Conservation (phyloP, 2,113 vertebrate species). For the Pachycephala philippinensis region DNA sequence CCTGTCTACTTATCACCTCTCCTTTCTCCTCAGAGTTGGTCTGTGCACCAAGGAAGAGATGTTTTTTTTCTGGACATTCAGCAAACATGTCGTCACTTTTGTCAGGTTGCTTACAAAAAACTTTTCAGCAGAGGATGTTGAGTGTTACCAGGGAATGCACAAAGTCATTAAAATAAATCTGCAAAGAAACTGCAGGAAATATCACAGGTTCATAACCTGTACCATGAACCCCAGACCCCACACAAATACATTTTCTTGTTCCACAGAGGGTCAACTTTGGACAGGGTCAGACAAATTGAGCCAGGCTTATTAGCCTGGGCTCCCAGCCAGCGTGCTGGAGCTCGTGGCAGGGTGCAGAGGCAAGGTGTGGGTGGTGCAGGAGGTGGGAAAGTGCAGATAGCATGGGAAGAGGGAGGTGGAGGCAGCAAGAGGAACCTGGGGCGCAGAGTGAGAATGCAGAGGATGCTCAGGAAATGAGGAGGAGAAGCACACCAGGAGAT, state of each 20-base stretch:
- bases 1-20: background rate
- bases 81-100: background rate
- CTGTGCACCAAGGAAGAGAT: background rate
- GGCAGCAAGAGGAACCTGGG: background rate
- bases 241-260: background rate
- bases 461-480: background rate
- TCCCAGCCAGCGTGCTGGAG: background rate
- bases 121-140: background rate
- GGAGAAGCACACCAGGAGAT: background rate
- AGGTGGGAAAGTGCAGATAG: background rate
- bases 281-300: background rate
- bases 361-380: background rate
- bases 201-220: background rate
- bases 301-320: background rate
- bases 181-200: background rate
- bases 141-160: background rate
- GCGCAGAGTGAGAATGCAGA: fast-evolving
- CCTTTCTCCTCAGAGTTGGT: background rate
- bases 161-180: background rate
- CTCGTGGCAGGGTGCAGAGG: background rate
- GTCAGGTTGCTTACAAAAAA: background rate
- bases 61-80: background rate
- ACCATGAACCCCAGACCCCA: background rate
- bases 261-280: background rate
- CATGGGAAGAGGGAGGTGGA: background rate